Percentiles rank a stretch among this genome's conserved stretches.
These are phyloP conservation scores for Acrossocheilus fasciatus DNA, from an alignment of 2,797 vertebrate species.

Conservation along the genomic window DNA sequence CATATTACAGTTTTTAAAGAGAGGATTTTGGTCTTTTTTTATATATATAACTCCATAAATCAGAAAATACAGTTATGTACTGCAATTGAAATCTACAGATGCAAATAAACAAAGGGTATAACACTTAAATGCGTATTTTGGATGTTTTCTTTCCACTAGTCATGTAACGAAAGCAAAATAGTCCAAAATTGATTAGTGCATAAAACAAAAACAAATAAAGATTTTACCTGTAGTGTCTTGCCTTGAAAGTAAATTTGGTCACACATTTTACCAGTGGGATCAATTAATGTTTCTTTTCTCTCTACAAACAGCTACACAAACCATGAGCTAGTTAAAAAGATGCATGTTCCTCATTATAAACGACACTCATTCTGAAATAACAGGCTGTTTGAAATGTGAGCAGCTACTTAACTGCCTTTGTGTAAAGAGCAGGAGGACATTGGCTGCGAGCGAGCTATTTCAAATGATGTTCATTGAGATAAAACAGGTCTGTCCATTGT, in stretches of 20 bases:
- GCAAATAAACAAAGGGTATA: neutral
- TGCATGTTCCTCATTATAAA: neutral
- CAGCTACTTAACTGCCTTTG: constrained; percentile 10
- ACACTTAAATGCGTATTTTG: neutral
- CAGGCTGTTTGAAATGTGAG: neutral
- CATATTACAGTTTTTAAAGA: neutral
- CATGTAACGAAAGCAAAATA: neutral
- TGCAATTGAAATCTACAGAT: neutral
- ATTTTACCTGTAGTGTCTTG: neutral
- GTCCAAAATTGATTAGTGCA: neutral
- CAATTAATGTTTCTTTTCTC: neutral
- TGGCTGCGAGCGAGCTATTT: neutral
- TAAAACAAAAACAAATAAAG: too few relatives aligned
- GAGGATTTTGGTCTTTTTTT: neutral
- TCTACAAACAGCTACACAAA: neutral
- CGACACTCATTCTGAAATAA: neutral
- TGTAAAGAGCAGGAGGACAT: neutral
- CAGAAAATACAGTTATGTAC: neutral
- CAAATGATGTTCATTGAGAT: neutral
- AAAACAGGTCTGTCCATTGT: constrained; percentile 14
- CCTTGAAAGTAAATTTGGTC: neutral
- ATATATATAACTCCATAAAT: too few relatives aligned
- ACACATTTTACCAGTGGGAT: neutral
- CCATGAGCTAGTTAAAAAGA: neutral
- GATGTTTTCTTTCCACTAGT: neutral